Evolutionary conservation across 2,113 vertebrate species (phyloP).

Genomic region (Engystomops pustulosus): DNA sequence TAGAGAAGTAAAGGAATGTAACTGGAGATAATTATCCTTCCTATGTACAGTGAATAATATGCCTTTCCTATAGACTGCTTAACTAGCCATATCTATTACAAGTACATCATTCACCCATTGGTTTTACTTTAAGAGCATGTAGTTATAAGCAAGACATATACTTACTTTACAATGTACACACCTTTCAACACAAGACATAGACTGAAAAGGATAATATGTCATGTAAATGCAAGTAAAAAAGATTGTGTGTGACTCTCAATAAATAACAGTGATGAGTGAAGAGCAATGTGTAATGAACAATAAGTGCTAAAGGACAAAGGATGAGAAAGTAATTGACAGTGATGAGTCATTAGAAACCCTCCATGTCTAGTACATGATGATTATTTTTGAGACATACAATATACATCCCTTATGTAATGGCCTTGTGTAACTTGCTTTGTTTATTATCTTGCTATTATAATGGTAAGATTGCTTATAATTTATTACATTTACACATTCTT

Average conservation of each 20-base stretch:
- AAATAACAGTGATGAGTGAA: not conserved
- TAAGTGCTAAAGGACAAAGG: not conserved
- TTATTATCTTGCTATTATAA: not conserved
- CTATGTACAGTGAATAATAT: not conserved
- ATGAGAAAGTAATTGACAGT: not conserved
- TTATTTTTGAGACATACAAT: not conserved
- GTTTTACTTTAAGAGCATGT: not conserved
- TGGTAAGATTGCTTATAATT: too few species aligned
- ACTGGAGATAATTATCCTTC: too few species aligned
- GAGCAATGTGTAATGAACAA: conserved; percentile 6
- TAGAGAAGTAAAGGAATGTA: too few species aligned
- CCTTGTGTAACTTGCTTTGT: not conserved
- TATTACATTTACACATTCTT: too few species aligned
- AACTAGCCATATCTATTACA: not conserved
- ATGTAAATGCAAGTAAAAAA: not conserved
- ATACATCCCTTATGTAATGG: not conserved
- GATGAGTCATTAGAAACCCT: not conserved
- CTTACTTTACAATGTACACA: not conserved
- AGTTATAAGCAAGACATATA: not conserved
- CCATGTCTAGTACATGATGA: not conserved
- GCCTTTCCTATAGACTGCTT: not conserved
- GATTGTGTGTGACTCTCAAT: conserved; percentile 8
- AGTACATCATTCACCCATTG: not conserved
- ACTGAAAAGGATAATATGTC: not conserved
- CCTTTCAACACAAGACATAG: conserved; percentile 7